Evolutionary conservation across 2,888 invertebrate genomes (phyloP).

Genomic region (Malthinus seriepunctatus): DNA sequence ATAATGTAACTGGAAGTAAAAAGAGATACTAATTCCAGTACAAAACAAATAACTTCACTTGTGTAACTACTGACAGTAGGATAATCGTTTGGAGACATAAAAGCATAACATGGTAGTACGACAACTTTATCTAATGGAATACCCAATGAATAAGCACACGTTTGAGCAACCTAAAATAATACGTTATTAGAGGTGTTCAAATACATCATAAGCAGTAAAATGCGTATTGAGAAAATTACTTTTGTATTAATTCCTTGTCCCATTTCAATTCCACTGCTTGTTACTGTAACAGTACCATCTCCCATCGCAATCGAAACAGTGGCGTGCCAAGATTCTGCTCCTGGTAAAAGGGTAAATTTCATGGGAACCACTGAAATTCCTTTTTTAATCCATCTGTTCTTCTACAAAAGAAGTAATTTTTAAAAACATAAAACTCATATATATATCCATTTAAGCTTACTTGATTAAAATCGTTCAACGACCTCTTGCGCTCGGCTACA

Average conservation of each 20-base stretch:
- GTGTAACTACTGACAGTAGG: background rate
- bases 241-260: conserved; percentile 86
- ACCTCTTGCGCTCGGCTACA: conserved; percentile 59
- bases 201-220: too few relatives aligned
- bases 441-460: conserved; percentile 37
- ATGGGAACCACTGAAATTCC: conserved; percentile 72
- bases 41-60: background rate
- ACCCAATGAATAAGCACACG: background rate
- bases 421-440: too few relatives aligned
- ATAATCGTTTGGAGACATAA: background rate
- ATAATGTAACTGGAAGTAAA: background rate
- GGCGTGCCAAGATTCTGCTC: conserved; percentile 60
- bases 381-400: conserved; percentile 80
- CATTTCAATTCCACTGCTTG: conserved; percentile 74
- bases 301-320: conserved; percentile 70
- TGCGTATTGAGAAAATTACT: conserved; percentile 52
- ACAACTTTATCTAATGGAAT: background rate
- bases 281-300: conserved; percentile 72
- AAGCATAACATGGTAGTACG: background rate
- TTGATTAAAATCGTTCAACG: conserved; percentile 64
- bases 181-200: too few relatives aligned
- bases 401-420: conserved; percentile 45
- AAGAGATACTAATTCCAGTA: background rate
- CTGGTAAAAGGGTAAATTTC: conserved; percentile 61
- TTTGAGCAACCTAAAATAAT: background rate